Percentiles rank a stretch among this genome's conserved stretches.
Conservation (phyloP, 2,797 vertebrate species). For the Chiloscyllium punctatum region DNA sequence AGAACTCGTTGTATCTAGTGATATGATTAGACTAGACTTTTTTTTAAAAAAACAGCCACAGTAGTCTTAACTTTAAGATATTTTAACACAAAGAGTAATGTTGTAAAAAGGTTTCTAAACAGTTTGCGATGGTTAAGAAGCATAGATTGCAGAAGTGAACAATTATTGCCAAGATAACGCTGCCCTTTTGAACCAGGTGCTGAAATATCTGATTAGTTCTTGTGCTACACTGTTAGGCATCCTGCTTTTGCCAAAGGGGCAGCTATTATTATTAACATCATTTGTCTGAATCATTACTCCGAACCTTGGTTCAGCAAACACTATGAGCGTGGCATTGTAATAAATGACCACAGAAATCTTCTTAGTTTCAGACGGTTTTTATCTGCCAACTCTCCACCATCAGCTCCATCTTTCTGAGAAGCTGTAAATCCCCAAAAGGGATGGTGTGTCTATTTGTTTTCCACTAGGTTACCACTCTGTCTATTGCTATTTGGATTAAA, state of each 20-base stretch:
- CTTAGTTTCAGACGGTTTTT: constrained; percentile 85
- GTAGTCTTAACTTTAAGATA: not conserved
- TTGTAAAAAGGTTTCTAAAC: not conserved
- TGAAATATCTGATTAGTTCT: constrained; percentile 67
- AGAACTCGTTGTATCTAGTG: not conserved
- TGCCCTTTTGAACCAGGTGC: constrained; percentile 59
- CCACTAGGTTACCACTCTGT: constrained; percentile 89
- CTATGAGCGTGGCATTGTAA: constrained; percentile 89
- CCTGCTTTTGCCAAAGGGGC: constrained; percentile 79
- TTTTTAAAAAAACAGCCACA: not conserved
- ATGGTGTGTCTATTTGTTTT: constrained; percentile 94
- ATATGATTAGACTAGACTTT: not conserved
- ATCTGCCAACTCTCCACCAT: constrained; percentile 75
- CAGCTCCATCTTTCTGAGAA: constrained; percentile 70
- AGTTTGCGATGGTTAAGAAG: not conserved
- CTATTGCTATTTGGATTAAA: constrained; percentile 98
- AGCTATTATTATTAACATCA: constrained; percentile 95
- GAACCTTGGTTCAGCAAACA: constrained; percentile 85
- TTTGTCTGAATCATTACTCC: constrained; percentile 94
- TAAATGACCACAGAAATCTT: constrained; percentile 87
- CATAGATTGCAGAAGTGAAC: not conserved
- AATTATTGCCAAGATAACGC: constrained; percentile 49
- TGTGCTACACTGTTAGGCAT: constrained; percentile 60
- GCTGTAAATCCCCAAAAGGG: constrained; percentile 88
- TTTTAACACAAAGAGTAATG: not conserved